These are phyloP conservation scores for Papilio elwesi DNA, from an alignment of 2,888 invertebrate species.

Conservation along the genomic window DNA sequence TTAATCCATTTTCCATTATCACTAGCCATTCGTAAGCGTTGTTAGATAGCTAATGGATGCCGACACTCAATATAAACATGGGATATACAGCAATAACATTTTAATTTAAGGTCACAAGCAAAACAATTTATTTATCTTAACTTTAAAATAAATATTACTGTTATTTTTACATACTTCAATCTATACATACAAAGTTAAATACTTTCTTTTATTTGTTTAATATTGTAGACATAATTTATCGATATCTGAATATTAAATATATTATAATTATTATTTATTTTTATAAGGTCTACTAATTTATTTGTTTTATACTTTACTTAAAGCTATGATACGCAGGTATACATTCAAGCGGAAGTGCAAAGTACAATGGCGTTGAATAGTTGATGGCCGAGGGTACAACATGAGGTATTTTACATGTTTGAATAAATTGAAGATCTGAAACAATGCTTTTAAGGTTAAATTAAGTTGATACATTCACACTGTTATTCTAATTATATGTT, in stretches of 20 bases:
- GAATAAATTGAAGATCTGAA: not conserved
- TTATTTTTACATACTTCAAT: too few species aligned
- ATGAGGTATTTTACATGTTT: not conserved
- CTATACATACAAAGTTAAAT: too few species aligned
- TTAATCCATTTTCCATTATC: conserved; percentile 40
- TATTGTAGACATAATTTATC: too few species aligned
- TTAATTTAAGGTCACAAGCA: not conserved
- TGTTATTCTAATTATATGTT: not conserved
- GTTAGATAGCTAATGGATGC: conserved; percentile 28
- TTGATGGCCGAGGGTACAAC: conserved; percentile 3
- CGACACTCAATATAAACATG: conserved; percentile 12
- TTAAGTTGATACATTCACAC: not conserved
- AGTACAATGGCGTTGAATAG: not conserved
- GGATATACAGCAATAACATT: not conserved
- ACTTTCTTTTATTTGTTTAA: too few species aligned
- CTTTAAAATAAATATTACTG: not conserved
- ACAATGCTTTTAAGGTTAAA: conserved; percentile 1
- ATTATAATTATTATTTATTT: too few species aligned
- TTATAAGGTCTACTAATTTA: too few species aligned
- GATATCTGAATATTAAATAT: too few species aligned
- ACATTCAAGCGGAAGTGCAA: not conserved
- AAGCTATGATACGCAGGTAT: not conserved
- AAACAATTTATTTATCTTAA: not conserved
- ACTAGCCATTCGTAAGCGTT: conserved; percentile 30
- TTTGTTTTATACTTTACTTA: not conserved